Conservation (phyloP, 2,797 vertebrate genomes). For the Phoebastria nigripes region DNA sequence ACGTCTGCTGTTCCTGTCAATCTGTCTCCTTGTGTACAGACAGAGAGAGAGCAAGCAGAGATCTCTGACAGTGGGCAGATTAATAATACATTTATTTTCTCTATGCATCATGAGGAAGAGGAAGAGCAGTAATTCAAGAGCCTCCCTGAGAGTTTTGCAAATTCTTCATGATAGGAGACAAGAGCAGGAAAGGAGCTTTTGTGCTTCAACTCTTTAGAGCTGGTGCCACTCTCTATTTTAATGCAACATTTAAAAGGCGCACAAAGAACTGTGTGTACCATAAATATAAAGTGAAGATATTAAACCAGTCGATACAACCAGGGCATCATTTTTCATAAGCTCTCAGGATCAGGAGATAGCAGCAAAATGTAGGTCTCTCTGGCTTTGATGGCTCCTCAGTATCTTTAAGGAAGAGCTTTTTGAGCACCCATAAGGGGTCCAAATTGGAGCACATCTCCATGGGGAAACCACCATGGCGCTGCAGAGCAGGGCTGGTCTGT, state of each 20-base stretch:
- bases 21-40: constrained; percentile 35
- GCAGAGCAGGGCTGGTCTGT: neutral
- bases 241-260: constrained; percentile 3
- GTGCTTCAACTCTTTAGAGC: neutral
- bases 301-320: neutral
- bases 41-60: constrained; percentile 18
- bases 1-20: constrained; percentile 22
- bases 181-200: constrained; percentile 11
- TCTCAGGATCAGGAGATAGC: neutral
- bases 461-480: neutral
- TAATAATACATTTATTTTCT: constrained; percentile 62
- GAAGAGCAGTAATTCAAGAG: constrained; percentile 58
- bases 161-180: constrained; percentile 42
- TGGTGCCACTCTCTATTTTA: constrained; percentile 26
- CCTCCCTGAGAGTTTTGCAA: constrained; percentile 48
- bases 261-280: neutral
- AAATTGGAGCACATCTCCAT: neutral
- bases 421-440: neutral
- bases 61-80: constrained; percentile 43
- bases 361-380: neutral
- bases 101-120: constrained; percentile 48
- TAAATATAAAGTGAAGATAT: constrained; percentile 13
- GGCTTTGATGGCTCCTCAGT: neutral
- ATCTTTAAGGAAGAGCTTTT: neutral
- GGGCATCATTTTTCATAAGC: neutral